Evolutionary conservation across 64 coral and sea anemone genomes (phyloP).

Genomic region (Porites australiensis): DNA sequence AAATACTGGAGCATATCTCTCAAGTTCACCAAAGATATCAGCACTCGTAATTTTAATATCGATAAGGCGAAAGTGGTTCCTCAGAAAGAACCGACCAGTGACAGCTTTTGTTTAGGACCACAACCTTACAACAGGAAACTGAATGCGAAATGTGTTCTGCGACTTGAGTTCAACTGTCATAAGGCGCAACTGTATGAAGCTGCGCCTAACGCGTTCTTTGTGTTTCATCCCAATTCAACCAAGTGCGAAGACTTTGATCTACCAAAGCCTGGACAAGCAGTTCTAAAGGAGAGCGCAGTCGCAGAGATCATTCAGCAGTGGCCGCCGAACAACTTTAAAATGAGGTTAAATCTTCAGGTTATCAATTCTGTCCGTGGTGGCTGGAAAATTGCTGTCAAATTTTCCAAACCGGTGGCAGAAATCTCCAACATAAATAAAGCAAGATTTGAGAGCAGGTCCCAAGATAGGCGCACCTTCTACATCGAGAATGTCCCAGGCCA

Average conservation of each 20-base stretch:
- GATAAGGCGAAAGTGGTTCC: background rate
- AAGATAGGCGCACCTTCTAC: background rate
- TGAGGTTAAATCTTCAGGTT: constrained; percentile 18
- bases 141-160: background rate
- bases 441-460: background rate
- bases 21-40: constrained; percentile 36
- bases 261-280: background rate
- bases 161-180: background rate
- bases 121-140: background rate
- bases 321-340: constrained; percentile 15
- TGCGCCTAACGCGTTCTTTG: background rate
- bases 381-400: constrained; percentile 5
- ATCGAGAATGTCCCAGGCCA: constrained; percentile 29
- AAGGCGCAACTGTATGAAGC: constrained; percentile 6
- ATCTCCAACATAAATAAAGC: background rate
- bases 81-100: background rate
- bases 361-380: constrained; percentile 30
- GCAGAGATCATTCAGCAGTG: constrained; percentile 5
- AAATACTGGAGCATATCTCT: constrained; percentile 12
- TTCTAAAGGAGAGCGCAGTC: background rate
- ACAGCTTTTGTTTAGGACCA: constrained; percentile 3
- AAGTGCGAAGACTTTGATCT: constrained; percentile 9
- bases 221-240: background rate
- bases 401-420: constrained; percentile 16
- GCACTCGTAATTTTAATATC: background rate